Evolutionary conservation across 2,888 invertebrate genomes (phyloP), one percentile per base, ranked within the genome.

Genomic region (Scaptomyza polygonia): DNA sequence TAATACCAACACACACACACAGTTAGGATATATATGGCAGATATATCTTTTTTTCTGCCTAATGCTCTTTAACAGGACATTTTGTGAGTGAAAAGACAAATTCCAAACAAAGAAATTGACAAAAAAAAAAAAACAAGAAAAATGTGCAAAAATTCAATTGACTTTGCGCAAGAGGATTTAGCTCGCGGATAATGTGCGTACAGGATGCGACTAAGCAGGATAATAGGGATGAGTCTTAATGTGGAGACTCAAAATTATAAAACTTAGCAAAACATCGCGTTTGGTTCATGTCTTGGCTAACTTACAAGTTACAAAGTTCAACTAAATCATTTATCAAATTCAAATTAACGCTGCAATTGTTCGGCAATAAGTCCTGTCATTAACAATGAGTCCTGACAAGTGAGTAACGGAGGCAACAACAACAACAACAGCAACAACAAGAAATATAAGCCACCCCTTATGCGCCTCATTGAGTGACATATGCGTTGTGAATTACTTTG

Each of bases 311-410:
- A 29, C 43, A n/a, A 34, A 36, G 21, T 16, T 34, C 69, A 68
- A 77, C 70, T 73, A 9, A 8, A 83, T 88, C 87, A 88, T 88
- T 88, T 88, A 89, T 89, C 88, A 89, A 89, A 89, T 89, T 87
- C 78, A 89, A 89, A 89, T 89, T 88, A 89, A 89, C 64, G 67
- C 68, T 56, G 76, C 71, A 45, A 67, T 77, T 75, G 76, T 75
- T 75, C 67, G 67, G 67, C 65, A 67, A 72, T 65, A 76, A 76
- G 67, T 80, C 67, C 84, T 73, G 79, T 84, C 84, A 78, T 81
- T 78, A 84, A 80, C 76, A 83, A 83, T 76, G 73, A 76, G 63
- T 49, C 58, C 82, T 79, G 83, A 86, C 83, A 83, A 83, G 86
- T 78, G 84, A 74, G 77, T 72, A 65, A 61, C 58, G 64, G 53